phyloP scores from a whole-genome alignment of 2,113 vertebrate genomes.

The Odocoileus hemionus region DNA sequence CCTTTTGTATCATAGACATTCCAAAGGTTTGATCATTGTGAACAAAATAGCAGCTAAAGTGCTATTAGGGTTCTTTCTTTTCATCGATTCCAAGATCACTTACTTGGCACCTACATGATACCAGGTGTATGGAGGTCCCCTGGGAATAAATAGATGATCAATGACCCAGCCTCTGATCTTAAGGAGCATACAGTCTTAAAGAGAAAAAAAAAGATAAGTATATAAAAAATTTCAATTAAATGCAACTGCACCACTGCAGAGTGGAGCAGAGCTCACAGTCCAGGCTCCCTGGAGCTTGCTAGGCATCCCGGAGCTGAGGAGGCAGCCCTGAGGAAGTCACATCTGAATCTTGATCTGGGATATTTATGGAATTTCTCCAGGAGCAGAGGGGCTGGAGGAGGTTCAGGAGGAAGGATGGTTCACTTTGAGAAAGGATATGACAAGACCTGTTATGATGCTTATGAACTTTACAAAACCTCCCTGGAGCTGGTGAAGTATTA shows the following conservation, averaged over 20 bases:
- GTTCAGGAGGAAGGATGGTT: background rate
- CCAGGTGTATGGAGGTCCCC: too few species aligned
- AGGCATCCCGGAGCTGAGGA: background rate
- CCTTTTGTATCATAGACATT: background rate
- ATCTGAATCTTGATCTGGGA: background rate
- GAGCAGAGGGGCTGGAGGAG: background rate
- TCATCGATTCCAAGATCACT: background rate
- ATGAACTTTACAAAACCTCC: background rate
- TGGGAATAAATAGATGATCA: background rate
- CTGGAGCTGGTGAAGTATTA: background rate
- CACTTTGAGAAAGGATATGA: background rate
- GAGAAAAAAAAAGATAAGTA: background rate
- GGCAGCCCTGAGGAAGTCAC: background rate
- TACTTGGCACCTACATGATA: background rate
- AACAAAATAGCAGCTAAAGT: background rate
- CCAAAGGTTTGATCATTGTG: background rate
- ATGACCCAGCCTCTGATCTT: background rate
- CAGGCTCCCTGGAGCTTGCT: background rate
- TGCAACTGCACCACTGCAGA: background rate
- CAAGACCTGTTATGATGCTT: background rate
- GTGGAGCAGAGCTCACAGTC: accelerated
- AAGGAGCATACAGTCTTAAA: background rate
- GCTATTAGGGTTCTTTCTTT: background rate
- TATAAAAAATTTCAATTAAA: background rate
- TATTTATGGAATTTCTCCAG: background rate